These are phyloP conservation scores for Pachyrhynchus sulphureomaculatus DNA, from an alignment of 1,140 invertebrate genomes.

Conservation along the genomic window DNA sequence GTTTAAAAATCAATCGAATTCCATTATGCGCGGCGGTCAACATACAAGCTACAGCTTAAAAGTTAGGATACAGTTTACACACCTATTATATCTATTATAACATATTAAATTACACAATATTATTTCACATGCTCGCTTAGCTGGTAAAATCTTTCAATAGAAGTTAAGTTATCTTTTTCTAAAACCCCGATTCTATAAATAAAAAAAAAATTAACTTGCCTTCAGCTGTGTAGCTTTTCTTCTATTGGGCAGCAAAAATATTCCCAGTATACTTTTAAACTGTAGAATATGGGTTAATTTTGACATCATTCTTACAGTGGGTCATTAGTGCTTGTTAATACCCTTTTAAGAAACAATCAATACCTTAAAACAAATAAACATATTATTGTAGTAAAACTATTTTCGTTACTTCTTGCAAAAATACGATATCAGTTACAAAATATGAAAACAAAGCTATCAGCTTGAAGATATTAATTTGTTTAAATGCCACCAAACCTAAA, in stretches of 20 bases:
- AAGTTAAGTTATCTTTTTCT: too few species aligned
- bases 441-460: neutral
- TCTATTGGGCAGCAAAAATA: conserved; percentile 16
- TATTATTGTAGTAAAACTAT: neutral
- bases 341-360: neutral
- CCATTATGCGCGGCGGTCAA: too few species aligned
- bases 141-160: too few species aligned
- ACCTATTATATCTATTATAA: too few species aligned
- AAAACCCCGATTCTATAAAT: too few species aligned
- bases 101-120: too few species aligned
- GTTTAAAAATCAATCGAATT: too few species aligned
- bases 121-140: too few species aligned
- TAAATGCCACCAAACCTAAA: too few species aligned
- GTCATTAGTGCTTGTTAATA: conserved; percentile 8
- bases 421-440: neutral
- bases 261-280: conserved; percentile 21
- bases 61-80: too few species aligned
- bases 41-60: too few species aligned
- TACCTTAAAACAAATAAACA: conserved; percentile 16
- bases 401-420: neutral
- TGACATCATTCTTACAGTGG: conserved; percentile 19
- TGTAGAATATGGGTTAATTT: conserved; percentile 17
- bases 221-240: conserved; percentile 15
- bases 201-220: conserved; percentile 24
- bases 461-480: too few species aligned